Percentiles rank a stretch among this genome's conserved stretches.
Evolutionary conservation across 1,140 invertebrate genomes (phyloP).

Genomic region (Drosophila pachea): DNA sequence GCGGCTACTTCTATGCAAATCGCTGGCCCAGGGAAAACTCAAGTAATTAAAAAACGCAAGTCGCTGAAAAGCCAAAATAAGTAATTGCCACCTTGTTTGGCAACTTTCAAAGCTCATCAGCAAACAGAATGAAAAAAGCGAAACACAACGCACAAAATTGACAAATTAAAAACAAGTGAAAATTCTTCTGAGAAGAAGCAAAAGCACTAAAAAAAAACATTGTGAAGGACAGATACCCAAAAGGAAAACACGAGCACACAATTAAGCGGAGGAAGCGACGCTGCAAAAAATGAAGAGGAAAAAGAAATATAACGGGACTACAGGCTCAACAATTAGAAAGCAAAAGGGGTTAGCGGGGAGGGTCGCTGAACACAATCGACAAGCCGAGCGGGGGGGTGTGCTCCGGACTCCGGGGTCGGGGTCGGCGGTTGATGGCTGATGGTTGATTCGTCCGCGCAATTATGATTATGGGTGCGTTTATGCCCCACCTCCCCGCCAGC

Average conservation of each 20-base stretch:
- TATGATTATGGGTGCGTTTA: slow-evolving; percentile 72
- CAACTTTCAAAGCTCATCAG: slow-evolving; percentile 62
- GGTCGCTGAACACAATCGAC: slow-evolving; percentile 49
- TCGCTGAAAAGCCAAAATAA: slow-evolving; percentile 53
- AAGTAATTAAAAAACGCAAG: slow-evolving; percentile 64
- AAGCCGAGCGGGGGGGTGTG: slow-evolving; percentile 16
- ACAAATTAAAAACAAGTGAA: slow-evolving; percentile 73
- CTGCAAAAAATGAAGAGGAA: slow-evolving; percentile 3
- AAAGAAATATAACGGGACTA: slow-evolving; percentile 19
- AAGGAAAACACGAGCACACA: slow-evolving; percentile 56
- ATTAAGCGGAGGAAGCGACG: slow-evolving; percentile 58
- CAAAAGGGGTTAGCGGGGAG: neutral
- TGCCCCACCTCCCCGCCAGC: neutral
- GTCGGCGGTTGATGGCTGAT: too few relatives aligned
- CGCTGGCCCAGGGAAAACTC: slow-evolving; percentile 6
- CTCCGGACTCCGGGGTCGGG: too few relatives aligned
- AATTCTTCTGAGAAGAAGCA: slow-evolving; percentile 38
- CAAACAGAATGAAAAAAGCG: slow-evolving; percentile 40
- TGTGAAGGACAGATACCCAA: slow-evolving; percentile 40
- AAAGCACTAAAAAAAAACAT: slow-evolving; percentile 15
- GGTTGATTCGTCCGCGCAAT: slow-evolving; percentile 41
- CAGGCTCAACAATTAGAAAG: slow-evolving; percentile 58
- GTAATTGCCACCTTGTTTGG: slow-evolving; percentile 73
- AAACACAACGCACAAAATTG: slow-evolving; percentile 51
- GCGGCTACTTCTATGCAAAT: slow-evolving; percentile 10